phyloP scores from a whole-genome alignment of 2,888 invertebrate species.

The Amphipoea lucens region DNA sequence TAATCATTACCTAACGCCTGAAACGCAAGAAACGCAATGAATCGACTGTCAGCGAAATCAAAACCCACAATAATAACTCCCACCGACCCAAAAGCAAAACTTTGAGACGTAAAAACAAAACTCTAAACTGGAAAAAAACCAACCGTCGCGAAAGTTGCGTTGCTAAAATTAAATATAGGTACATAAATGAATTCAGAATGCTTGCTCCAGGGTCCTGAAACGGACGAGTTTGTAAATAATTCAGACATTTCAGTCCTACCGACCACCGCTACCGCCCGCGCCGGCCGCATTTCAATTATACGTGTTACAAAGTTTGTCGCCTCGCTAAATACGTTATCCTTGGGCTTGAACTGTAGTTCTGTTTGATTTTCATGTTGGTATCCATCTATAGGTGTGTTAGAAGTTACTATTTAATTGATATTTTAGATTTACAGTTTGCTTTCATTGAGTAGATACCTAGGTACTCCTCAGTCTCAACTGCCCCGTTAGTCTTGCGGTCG shows the following conservation, averaged over 20 bases:
- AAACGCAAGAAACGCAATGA: neutral
- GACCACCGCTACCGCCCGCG: neutral
- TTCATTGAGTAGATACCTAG: neutral
- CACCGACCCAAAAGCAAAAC: constrained; percentile 1
- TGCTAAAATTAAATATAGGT: constrained; percentile 44
- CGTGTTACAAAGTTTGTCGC: constrained; percentile 57
- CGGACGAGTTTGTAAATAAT: constrained; percentile 67
- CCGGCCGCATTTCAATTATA: constrained; percentile 67
- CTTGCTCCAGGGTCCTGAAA: constrained; percentile 24
- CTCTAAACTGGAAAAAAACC: constrained; percentile 18
- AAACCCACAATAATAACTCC: neutral
- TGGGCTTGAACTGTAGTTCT: constrained; percentile 27
- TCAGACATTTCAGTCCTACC: constrained; percentile 63
- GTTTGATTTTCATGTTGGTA: constrained; percentile 44
- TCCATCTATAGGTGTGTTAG: constrained; percentile 18
- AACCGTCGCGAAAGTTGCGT: constrained; percentile 55
- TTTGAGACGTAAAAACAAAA: constrained; percentile 39
- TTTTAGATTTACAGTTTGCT: constrained; percentile 6
- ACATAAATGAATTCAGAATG: constrained; percentile 56
- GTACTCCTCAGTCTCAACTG: neutral
- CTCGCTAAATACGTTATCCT: constrained; percentile 55
- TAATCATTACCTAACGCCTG: neutral
- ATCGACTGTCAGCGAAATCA: neutral
- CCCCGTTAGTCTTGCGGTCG: too few species aligned
- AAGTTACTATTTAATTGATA: neutral